Conservation (phyloP, 2,797 vertebrate genomes). For the Taenioides sp. region DNA sequence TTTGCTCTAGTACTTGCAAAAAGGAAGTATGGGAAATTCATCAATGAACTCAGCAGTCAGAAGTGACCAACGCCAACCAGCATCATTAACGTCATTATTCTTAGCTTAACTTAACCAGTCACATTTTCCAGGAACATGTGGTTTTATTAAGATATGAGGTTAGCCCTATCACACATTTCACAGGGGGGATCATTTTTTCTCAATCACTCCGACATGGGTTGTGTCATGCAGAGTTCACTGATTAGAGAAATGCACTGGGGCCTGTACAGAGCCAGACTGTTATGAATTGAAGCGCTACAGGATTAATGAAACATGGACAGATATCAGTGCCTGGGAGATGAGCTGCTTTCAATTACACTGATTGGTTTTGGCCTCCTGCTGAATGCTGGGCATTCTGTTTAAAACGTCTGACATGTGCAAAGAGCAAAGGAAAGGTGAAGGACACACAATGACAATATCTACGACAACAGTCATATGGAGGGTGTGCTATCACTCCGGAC, state of each 20-base stretch:
- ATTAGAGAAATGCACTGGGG: constrained; percentile 44
- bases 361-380: constrained; percentile 64
- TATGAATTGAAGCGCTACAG: constrained; percentile 62
- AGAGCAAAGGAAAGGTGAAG: constrained; percentile 37
- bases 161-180: constrained; percentile 5
- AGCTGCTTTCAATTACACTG: constrained; percentile 69
- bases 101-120: not conserved
- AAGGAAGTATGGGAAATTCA: not conserved
- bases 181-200: constrained; percentile 32
- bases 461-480: constrained; percentile 14
- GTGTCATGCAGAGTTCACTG: constrained; percentile 40
- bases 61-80: not conserved
- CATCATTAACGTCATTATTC: not conserved
- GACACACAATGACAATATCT: constrained; percentile 40
- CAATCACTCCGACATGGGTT: constrained; percentile 37
- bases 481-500: constrained; percentile 36
- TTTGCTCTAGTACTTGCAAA: not conserved
- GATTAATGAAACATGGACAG: constrained; percentile 70
- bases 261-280: constrained; percentile 34
- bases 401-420: constrained; percentile 47
- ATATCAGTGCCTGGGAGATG: constrained; percentile 67
- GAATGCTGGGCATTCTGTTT: constrained; percentile 41
- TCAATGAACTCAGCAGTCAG: constrained; percentile 1
- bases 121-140: not conserved
- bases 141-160: not conserved